Base-by-base conservation (phyloP, 2,888 invertebrate genomes). In the Panopea generosa region DNA sequence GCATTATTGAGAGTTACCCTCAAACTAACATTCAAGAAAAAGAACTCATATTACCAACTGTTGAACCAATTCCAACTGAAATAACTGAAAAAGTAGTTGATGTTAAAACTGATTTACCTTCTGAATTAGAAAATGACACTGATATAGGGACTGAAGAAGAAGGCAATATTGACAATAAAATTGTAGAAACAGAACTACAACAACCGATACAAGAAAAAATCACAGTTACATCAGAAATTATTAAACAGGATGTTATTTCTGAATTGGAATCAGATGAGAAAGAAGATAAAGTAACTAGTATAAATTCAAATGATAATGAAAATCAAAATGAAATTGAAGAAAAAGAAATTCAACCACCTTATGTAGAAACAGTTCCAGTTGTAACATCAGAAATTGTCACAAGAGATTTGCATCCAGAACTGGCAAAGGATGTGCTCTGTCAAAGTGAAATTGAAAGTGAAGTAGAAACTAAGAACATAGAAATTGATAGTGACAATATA, bases 161-260 rank as follows among this genome's bases (percentile, higher is more conserved):
- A 26, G 59, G 61, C 11, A 56, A 47, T 49, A 45, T 53, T 38
- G 76, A 69, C 53, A 62, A 66, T 16, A 45, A 33, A 45, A 62
- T 47, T 45, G 27, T n/a, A 1, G 27, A 55, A 22, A 49, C 40
- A n/a, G 20, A 43, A 40, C 45, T 52, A 26, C 55, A 57, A 47
- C 29, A 29, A n/a, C 33, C 57, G 2, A 22, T 57, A 16, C 27
- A 33, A 33, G 57, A 57, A 57, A 33, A 29, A 1, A 16, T 57
- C 9, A 24, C 27, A 24, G 33, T 24, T 7, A 57, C 29, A 20
- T 24, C 24, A 33, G 40, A 33, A 11, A 57, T 57, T 14, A 57
- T 38, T 29, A 33, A 57, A 22, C 24, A 22, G 0, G 57, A 57
- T 33, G 57, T 33, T 40, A 33, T 24, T n/a, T n/a, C n/a, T n/a